phyloP scores from a whole-genome alignment of 2,113 vertebrate species.

The Scomber japonicus region DNA sequence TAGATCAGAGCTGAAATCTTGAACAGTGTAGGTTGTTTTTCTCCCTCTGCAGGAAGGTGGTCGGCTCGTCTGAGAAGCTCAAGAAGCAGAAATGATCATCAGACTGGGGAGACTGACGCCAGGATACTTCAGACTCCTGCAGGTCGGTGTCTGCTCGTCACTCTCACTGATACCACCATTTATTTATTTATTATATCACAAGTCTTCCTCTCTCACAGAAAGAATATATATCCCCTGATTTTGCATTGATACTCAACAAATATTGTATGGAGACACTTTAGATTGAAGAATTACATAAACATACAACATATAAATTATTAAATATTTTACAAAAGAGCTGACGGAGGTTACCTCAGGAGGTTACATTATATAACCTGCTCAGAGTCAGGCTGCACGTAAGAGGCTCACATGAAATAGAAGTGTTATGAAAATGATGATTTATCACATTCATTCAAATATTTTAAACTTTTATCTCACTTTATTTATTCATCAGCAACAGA shows the following conservation, averaged over 20 bases:
- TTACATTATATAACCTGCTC: conserved; percentile 45
- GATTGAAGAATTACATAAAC: not conserved
- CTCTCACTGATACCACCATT: not conserved
- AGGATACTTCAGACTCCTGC: conserved; percentile 91
- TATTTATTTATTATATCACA: not conserved
- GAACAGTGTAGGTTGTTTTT: not conserved
- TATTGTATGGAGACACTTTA: not conserved
- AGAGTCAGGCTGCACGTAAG: conserved; percentile 12
- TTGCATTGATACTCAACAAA: no score
- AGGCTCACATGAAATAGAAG: not conserved
- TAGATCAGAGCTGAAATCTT: not conserved
- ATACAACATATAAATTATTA: not conserved
- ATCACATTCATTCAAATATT: no score
- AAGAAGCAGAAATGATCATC: conserved; percentile 84
- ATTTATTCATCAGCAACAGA: no score
- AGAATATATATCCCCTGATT: no score
- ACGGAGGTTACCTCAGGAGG: conserved; percentile 16
- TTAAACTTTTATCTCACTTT: no score
- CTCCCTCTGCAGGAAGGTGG: conserved; percentile 19
- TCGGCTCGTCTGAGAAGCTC: not conserved
- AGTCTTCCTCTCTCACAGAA: no score
- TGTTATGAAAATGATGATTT: not conserved
- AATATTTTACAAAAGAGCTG: conserved; percentile 51
- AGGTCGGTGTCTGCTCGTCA: conserved; percentile 80
- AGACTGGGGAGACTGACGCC: conserved; percentile 90